A percentile compares a stretch with the other conserved stretches of the same genome.
phyloP scores from a whole-genome alignment of 2,888 invertebrate genomes.

The Eristalis pertinax region DNA sequence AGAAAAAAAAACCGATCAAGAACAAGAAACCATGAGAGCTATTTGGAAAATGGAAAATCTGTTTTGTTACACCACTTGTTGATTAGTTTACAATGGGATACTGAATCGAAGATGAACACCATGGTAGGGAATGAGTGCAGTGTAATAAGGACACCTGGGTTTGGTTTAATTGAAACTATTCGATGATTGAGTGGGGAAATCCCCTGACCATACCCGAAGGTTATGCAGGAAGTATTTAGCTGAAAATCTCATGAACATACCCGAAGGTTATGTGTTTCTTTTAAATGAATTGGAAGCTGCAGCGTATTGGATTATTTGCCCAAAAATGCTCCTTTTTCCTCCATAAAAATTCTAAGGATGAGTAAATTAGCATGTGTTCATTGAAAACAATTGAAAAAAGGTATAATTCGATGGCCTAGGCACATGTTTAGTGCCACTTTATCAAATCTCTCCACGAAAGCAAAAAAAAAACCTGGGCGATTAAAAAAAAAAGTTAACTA shows the following conservation, averaged over 20 bases:
- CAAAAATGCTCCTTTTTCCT: too few species aligned
- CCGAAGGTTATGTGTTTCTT: too few species aligned
- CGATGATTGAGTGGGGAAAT: neutral
- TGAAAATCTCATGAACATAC: neutral
- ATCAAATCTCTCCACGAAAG: neutral
- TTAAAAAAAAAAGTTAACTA: neutral
- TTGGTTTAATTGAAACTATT: neutral
- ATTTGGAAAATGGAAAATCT: conserved; percentile 48
- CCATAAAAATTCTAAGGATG: too few species aligned
- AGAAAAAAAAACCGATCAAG: neutral
- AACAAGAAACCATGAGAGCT: conserved; percentile 23
- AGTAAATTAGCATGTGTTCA: too few species aligned
- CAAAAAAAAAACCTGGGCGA: neutral
- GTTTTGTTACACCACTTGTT: conserved; percentile 52
- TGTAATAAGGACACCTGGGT: conserved; percentile 28
- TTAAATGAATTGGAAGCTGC: too few species aligned
- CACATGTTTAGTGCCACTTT: too few species aligned
- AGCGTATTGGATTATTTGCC: too few species aligned
- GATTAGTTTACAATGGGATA: conserved; percentile 40
- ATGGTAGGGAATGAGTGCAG: neutral
- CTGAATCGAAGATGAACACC: conserved; percentile 3
- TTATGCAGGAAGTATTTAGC: neutral
- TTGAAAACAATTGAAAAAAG: too few species aligned
- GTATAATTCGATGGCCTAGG: too few species aligned
- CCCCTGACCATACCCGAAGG: neutral